phyloP scores from a whole-genome alignment of 2,888 invertebrate genomes.

The Seladonia tumulorum region DNA sequence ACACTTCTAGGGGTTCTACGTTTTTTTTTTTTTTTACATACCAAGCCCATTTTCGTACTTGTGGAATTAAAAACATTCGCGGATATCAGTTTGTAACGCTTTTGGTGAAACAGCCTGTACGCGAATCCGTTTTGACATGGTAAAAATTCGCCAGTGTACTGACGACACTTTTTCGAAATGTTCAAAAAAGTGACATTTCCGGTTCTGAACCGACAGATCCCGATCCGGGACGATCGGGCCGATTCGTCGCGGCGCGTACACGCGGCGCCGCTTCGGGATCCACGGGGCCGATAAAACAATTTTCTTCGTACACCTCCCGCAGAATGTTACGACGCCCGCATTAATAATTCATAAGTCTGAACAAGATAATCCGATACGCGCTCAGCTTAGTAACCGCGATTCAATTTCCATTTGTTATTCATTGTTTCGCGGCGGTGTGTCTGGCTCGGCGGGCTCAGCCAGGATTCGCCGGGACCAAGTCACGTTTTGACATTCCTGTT shows the following conservation, averaged over 20 bases:
- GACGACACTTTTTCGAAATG: background rate
- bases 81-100: too few relatives aligned
- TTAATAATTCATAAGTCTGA: constrained; percentile 54
- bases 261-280: background rate
- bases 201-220: background rate
- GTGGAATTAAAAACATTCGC: too few relatives aligned
- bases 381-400: constrained; percentile 51
- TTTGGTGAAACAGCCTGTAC: too few relatives aligned
- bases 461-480: background rate
- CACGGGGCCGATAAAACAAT: constrained; percentile 43
- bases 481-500: constrained; percentile 36
- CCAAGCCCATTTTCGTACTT: too few relatives aligned
- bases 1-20: too few relatives aligned
- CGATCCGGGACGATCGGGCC: background rate
- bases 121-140: too few relatives aligned
- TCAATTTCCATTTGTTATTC: constrained; percentile 58
- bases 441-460: constrained; percentile 9
- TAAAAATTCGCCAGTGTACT: too few relatives aligned
- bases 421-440: constrained; percentile 45
- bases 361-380: constrained; percentile 46
- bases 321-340: constrained; percentile 24
- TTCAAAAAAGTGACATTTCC: too few relatives aligned
- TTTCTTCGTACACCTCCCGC: constrained; percentile 25
- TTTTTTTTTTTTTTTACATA: too few relatives aligned
- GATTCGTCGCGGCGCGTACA: background rate